phyloP scores from a whole-genome alignment of 2,797 vertebrate genomes.

The Mastacembelus armatus region DNA sequence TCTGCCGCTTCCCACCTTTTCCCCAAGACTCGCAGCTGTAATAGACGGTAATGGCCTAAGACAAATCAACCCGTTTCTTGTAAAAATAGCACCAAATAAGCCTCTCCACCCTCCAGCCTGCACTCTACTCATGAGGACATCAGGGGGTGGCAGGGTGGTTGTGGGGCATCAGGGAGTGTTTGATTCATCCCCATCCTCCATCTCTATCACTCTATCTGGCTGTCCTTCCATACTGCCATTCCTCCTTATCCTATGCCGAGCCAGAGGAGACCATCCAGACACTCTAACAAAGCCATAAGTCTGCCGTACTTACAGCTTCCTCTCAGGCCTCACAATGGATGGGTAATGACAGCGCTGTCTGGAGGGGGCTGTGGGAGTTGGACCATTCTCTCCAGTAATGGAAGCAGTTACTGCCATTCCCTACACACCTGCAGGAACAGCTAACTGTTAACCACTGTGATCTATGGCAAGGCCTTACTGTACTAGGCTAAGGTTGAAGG shows the following conservation, averaged over 20 bases:
- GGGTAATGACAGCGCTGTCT: constrained; percentile 83
- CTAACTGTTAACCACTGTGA: constrained; percentile 79
- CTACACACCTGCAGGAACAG: constrained; percentile 80
- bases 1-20: constrained; percentile 99
- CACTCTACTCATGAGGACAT: constrained; percentile 70
- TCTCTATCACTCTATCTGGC: constrained; percentile 72
- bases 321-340: constrained; percentile 83
- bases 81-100: constrained; percentile 94
- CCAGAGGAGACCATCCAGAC: constrained; percentile 77
- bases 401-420: constrained; percentile 80
- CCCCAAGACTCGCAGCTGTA: constrained; percentile 94
- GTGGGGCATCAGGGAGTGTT: constrained; percentile 50
- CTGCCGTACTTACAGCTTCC: constrained; percentile 82
- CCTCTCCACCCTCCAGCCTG: constrained; percentile 76
- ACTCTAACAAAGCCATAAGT: constrained; percentile 83
- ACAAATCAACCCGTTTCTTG: constrained; percentile 97
- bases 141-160: constrained; percentile 34
- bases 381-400: constrained; percentile 79
- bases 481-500: constrained; percentile 66
- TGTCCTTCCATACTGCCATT: constrained; percentile 56
- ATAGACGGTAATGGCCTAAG: constrained; percentile 99
- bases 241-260: constrained; percentile 65
- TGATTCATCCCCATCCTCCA: constrained; percentile 65
- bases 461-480: constrained; percentile 71
- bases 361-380: constrained; percentile 78